Evolutionary conservation across 2,113 vertebrate species (phyloP).

Genomic region (Oncorhynchus gorbuscha): DNA sequence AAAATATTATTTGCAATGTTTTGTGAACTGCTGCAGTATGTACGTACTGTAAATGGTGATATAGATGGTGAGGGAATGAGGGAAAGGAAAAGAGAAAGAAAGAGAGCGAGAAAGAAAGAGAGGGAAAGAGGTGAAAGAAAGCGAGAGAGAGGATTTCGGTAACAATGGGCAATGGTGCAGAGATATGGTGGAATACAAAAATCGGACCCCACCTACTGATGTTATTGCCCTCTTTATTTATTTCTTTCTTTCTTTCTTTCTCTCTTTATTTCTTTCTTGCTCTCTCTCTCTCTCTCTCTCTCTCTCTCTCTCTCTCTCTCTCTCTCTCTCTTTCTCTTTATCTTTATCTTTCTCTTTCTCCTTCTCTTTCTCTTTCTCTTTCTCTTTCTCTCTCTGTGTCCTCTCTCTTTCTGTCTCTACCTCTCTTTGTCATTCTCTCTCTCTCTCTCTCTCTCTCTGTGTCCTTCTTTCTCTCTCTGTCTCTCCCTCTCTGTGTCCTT

Average conservation of each 20-base stretch:
- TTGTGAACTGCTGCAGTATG: not conserved
- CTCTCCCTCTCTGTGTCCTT: no score
- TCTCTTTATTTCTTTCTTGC: slow-evolving; percentile 11
- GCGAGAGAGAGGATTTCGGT: not conserved
- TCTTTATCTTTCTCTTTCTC: slow-evolving; percentile 10
- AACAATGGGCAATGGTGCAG: not conserved
- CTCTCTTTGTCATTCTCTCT: not conserved
- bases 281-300: not conserved
- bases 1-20: slow-evolving; percentile 32
- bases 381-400: not conserved
- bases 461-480: not conserved
- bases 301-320: not conserved
- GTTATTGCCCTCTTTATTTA: slow-evolving; percentile 2
- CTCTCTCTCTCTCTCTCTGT: not conserved
- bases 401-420: not conserved
- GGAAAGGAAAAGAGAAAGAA: not conserved
- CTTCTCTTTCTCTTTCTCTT: not conserved
- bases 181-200: not conserved
- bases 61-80: not conserved
- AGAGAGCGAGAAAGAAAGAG: not conserved
- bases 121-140: slow-evolving; percentile 13
- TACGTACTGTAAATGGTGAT: not conserved
- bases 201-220: not conserved
- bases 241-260: not conserved
- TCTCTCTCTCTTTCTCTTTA: not conserved